A percentile compares a stretch with the other conserved stretches of the same genome.
phyloP scores from a whole-genome alignment of 2,888 invertebrate species.

The Dysmachus trigonus region DNA sequence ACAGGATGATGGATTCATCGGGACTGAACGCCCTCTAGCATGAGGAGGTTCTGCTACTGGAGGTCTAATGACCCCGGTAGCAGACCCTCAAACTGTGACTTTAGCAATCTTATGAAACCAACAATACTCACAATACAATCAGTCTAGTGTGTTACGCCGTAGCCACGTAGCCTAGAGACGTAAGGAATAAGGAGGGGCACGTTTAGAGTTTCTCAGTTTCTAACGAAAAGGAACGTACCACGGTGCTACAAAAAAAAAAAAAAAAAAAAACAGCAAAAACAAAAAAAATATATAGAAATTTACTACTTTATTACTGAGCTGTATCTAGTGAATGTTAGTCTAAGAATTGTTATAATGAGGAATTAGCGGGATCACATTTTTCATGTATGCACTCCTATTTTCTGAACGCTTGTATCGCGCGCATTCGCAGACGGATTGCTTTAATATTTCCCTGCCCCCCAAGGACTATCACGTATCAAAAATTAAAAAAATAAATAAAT shows the following conservation, averaged over 20 bases:
- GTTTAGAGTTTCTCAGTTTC: conserved; percentile 20
- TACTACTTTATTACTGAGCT: conserved; percentile 10
- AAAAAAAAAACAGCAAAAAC: not conserved
- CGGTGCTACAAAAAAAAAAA: conserved; percentile 31
- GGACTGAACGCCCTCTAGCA: conserved; percentile 64
- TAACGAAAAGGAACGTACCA: not conserved
- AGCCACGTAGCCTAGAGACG: conserved; percentile 1
- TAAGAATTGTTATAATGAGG: conserved; percentile 27
- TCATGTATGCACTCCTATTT: conserved; percentile 20
- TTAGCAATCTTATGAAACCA: conserved; percentile 35
- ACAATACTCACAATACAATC: conserved; percentile 41
- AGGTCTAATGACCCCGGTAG: conserved; percentile 56
- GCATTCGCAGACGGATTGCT: not conserved
- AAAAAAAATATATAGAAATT: not conserved
- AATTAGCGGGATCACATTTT: conserved; percentile 23
- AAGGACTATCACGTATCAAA: not conserved
- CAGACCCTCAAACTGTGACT: conserved; percentile 14
- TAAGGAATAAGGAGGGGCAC: conserved; percentile 10
- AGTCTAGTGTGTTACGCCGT: conserved; percentile 2
- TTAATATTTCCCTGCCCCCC: not conserved
- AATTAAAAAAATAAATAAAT: not conserved
- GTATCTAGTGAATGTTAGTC: conserved; percentile 36
- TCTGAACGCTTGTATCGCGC: conserved; percentile 23
- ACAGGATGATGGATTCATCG: conserved; percentile 79
- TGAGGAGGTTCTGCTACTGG: conserved; percentile 65